phyloP scores from a whole-genome alignment of 2,113 vertebrate genomes.

The Pithys albifrons region DNA sequence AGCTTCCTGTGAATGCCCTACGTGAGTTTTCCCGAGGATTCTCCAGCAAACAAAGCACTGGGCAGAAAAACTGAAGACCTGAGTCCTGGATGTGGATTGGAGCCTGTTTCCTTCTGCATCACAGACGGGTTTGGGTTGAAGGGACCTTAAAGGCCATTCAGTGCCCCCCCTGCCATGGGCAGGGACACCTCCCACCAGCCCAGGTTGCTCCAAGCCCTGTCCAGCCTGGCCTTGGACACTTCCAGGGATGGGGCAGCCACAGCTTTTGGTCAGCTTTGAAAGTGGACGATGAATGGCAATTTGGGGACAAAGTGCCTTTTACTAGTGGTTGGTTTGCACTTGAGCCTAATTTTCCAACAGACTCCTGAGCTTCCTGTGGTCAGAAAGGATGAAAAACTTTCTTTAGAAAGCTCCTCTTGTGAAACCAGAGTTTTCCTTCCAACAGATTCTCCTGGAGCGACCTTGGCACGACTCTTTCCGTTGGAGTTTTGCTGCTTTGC shows the following conservation, averaged over 20 bases:
- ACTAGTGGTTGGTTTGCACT: neutral
- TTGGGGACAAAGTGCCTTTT: conserved; percentile 6
- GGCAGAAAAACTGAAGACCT: neutral
- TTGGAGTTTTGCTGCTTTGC: neutral
- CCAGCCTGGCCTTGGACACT: neutral
- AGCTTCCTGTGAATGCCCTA: accelerated
- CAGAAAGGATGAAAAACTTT: neutral
- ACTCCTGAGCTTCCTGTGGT: neutral
- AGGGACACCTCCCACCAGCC: neutral
- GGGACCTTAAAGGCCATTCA: too few species aligned
- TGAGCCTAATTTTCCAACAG: neutral
- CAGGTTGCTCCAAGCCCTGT: neutral
- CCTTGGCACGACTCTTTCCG: neutral
- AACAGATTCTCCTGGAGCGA: neutral
- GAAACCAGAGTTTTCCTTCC: neutral
- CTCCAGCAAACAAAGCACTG: accelerated
- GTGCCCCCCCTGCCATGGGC: accelerated
- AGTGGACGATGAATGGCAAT: neutral
- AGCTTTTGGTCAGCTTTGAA: neutral
- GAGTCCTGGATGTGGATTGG: neutral
- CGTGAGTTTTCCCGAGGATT: neutral
- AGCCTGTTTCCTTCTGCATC: neutral
- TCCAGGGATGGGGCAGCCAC: neutral
- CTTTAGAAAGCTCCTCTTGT: neutral
- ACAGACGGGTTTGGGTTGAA: accelerated